phyloP scores from a whole-genome alignment of 2,888 invertebrate species.

The Stenotaenia linearis region DNA sequence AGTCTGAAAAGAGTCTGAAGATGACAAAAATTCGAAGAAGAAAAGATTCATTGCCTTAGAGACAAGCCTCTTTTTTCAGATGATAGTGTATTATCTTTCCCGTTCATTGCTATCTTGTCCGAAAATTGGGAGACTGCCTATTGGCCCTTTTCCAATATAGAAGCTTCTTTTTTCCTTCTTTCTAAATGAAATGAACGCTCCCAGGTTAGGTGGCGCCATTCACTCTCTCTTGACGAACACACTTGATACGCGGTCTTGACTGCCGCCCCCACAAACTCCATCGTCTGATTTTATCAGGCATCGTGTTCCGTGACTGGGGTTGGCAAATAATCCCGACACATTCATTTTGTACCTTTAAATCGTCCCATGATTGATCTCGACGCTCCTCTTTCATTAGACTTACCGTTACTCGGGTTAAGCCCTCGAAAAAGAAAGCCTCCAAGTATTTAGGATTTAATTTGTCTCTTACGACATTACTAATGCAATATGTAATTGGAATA shows the following conservation, averaged over 20 bases:
- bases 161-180: neutral
- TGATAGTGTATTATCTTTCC: conserved; percentile 5
- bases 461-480: neutral
- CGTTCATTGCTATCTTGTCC: conserved; percentile 9
- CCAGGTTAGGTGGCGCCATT: neutral
- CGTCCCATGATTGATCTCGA: neutral
- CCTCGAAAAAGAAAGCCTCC: neutral
- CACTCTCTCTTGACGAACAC: neutral
- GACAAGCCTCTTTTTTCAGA: conserved; percentile 8
- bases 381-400: neutral
- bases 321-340: conserved; percentile 1
- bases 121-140: conserved; percentile 4
- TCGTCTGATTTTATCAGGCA: neutral
- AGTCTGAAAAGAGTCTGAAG: neutral
- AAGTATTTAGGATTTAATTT: neutral
- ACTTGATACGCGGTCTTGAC: neutral
- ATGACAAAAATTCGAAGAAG: neutral
- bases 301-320: conserved; percentile 4
- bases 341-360: neutral
- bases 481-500: neutral
- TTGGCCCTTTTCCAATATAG: conserved; percentile 9
- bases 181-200: neutral
- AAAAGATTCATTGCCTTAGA: neutral
- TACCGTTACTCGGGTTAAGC: neutral
- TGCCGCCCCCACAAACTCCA: conserved; percentile 5